Base-by-base conservation (phyloP, 2,888 invertebrate species). In the Drosophila testacea region DNA sequence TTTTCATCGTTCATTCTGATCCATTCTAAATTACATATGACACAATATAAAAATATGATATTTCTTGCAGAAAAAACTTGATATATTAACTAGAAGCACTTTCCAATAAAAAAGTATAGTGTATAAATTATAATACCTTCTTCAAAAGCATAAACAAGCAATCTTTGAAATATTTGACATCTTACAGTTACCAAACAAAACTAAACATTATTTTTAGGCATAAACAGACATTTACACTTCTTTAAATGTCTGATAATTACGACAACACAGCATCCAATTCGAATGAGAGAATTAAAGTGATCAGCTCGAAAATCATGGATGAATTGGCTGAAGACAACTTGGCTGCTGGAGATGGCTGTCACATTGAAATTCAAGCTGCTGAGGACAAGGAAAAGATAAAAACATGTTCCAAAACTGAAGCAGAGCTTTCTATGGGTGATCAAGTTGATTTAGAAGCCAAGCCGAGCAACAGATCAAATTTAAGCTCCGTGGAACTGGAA, bases 401-500 rank as follows among this genome's bases (percentile, higher is more conserved):
- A 11, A 9, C 4, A 11, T 11, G 10, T 13, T 7, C 4, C 13
- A 6, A 10, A 10, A 4, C 27, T 10, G 36, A 47, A 7, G 10
- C 6, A 6, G 27, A 44, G 10, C 52, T 10, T 16, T 16, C 48
- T 1, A 41, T 6, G 3, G 41, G 46, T 1, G 61, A 52, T 62
- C 39, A 36, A 7, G 11, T 13, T 32, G 27, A 47, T 47, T 7
- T 32, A 5, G 34, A n/a, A 0, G 7, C 16, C 4, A 28, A 50
- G 0, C 44, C 32, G 0, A 81, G 77, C 30, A 47, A 28, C 38
- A 28, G 9, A 10, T 36, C 77, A 3, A 54, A 13, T 4, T 27
- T 28, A 4, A 73, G 51, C 32, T 13, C 5, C 0, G 60, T 30
- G 4, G 69, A 82, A 10, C 7, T 88, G 6, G 63, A 71, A 5